Evolutionary conservation across 1,140 invertebrate genomes (phyloP).

Genomic region (Papilio glaucus): DNA sequence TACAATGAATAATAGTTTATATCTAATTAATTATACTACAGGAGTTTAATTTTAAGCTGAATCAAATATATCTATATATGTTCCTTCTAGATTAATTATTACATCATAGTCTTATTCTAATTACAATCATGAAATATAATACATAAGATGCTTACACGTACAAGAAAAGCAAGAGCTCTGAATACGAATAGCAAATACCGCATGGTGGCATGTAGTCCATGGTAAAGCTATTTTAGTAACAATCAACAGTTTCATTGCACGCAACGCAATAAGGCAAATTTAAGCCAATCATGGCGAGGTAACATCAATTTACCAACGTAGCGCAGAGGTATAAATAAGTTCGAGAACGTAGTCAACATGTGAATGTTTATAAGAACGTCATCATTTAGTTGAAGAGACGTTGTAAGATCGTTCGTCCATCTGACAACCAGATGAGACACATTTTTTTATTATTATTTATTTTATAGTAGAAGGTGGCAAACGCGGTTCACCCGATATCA

Average conservation of each 20-base stretch:
- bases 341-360: not conserved
- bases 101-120: not conserved
- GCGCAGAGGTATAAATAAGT: slow-evolving; percentile 10
- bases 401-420: too few species aligned
- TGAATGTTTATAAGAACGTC: not conserved
- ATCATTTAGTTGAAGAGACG: too few species aligned
- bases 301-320: slow-evolving; percentile 34
- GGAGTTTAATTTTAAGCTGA: too few species aligned
- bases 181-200: slow-evolving; percentile 2
- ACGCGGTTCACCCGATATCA: too few species aligned
- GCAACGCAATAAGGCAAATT: slow-evolving; percentile 28
- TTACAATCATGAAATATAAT: not conserved
- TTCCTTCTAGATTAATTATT: too few species aligned
- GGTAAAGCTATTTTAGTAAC: slow-evolving; percentile 29
- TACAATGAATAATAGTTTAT: too few species aligned
- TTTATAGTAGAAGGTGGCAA: too few species aligned
- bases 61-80: too few species aligned
- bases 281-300: slow-evolving; percentile 31
- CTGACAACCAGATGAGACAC: too few species aligned
- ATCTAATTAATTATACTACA: too few species aligned
- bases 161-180: not conserved
- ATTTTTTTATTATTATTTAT: too few species aligned
- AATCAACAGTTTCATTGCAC: slow-evolving; percentile 27
- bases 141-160: not conserved
- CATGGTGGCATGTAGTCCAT: slow-evolving; percentile 20